Evolutionary conservation across 2,888 invertebrate species (phyloP), one percentile per base, ranked within the genome.

Genomic region (Bombyx huttoni): DNA sequence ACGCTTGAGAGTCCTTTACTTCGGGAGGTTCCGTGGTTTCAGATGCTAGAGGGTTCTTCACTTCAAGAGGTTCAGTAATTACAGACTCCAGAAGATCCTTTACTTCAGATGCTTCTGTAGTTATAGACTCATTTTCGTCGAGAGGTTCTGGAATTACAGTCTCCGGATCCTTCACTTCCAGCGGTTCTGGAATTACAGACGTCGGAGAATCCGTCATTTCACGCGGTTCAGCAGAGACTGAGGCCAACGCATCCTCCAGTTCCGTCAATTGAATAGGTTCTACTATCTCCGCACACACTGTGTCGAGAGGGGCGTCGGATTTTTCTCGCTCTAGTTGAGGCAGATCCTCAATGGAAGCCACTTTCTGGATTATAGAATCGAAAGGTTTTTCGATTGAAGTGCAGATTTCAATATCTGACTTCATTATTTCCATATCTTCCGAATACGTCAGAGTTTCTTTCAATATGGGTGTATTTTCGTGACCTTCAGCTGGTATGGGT

Each of bases 401-500:
- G 35, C n/a, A n/a, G n/a, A n/a, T n/a, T n/a, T 35, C 7, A 35
- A 35, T 35, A 35, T 35, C 35, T 35, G 35, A 35, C 7, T 35
- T 9, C 7, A 8, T 35, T 7, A 9, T 7, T 13, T 51, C 49
- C 14, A 50, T 9, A 49, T 51, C 24, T 52, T 52, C n/a, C 14
- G 51, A 7, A 46, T 13, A 46, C 46, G 45, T 24, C 48, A 48
- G 7, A 35, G 35, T 35, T 35, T 35, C 35, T 35, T n/a, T n/a
- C n/a, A n/a, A n/a, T n/a, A n/a, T n/a, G n/a, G n/a, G n/a, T n/a
- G n/a, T n/a, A n/a, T n/a, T n/a, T n/a, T n/a, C n/a, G n/a, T 24
- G 50, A 6, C 48, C 53, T 13, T 61, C 52, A 54, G 47, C 59
- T 56, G 51, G 56, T 45, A 62, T 12, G 34, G 58, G 54, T 12